phyloP scores from a whole-genome alignment of 2,797 vertebrate species.

The Danionella dracula region DNA sequence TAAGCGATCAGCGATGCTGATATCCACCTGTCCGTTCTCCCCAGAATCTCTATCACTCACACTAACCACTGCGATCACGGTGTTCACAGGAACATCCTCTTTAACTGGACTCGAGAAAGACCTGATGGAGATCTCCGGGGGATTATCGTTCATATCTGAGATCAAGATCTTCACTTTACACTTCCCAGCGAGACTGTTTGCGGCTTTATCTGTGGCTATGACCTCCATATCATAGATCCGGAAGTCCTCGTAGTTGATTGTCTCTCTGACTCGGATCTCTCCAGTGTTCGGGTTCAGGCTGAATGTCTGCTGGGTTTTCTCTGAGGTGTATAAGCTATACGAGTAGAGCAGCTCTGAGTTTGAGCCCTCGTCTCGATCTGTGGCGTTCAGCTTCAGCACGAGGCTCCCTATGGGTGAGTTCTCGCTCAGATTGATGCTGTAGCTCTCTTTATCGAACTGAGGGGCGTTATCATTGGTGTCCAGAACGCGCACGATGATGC shows the following conservation, averaged over 20 bases:
- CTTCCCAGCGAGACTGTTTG: slow-evolving; percentile 58
- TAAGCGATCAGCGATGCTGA: slow-evolving; percentile 29
- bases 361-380: slow-evolving; percentile 59
- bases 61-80: slow-evolving; percentile 63
- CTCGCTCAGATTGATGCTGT: slow-evolving; percentile 45
- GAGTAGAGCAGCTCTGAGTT: slow-evolving; percentile 56
- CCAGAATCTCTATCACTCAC: slow-evolving; percentile 62
- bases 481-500: slow-evolving; percentile 44
- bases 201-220: slow-evolving; percentile 67
- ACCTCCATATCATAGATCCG: slow-evolving; percentile 73
- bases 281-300: slow-evolving; percentile 63
- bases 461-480: slow-evolving; percentile 53
- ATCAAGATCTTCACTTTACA: slow-evolving; percentile 60
- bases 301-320: slow-evolving; percentile 63
- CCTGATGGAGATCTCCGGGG: slow-evolving; percentile 58
- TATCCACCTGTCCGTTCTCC: slow-evolving; percentile 52
- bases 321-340: slow-evolving; percentile 64
- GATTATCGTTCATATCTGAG: slow-evolving; percentile 65
- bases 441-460: slow-evolving; percentile 41
- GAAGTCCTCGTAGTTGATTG: slow-evolving; percentile 74
- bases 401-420: slow-evolving; percentile 62
- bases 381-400: slow-evolving; percentile 68
- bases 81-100: slow-evolving; percentile 54
- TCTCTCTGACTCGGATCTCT: slow-evolving; percentile 70
- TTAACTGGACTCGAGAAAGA: slow-evolving; percentile 55